Base-by-base conservation (phyloP, 2,888 invertebrate species). In the Nemotelus pantherinus region DNA sequence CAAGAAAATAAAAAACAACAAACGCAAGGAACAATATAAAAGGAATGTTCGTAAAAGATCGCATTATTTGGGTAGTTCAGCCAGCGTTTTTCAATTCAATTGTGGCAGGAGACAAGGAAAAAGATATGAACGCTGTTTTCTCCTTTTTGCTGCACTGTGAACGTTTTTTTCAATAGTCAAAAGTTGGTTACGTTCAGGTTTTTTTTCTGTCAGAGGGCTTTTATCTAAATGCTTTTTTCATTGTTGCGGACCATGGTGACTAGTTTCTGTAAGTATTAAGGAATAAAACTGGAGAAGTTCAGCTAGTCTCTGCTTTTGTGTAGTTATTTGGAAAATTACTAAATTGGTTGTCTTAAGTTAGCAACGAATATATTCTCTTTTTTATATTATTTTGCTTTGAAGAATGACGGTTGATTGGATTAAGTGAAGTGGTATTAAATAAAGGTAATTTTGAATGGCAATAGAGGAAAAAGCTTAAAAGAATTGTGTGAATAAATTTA, bases 41-140 rank as follows among this genome's bases (percentile, higher is more conserved):
- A 63, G 9, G 41, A 63, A 63, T 6, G 25, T 3, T 41, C 43
- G 39, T 63, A 10, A 41, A 63, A 50, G 9, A 50, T 41, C 41
- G 9, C 63, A 63, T 63, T 63, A 63, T 63, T 63, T 63, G 43
- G 43, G 63, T 63, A 39, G 63, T 63, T 43, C 4, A 39, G 39
- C 41, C 9, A 25, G 25, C 25, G 25, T 25, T 25, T 63, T 63
- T 43, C 3, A 4, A 50, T 7, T 50, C 50, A 50, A 50, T 50
- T 5, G 50, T 50, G 9, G 5, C 5, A 9, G 6, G 50, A 50
- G 9, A 7, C 50, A 7, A 50, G 9, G 9, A 9, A 50, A 7
- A 50, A 5, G 50, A 50, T 25, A 25, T 25, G 25, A 25, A 25
- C 25, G 25, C 25, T 25, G 25, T 25, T 25, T 25, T 25, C 25